phyloP scores from a whole-genome alignment of 2,888 invertebrate genomes.

The Elmis aenea region DNA sequence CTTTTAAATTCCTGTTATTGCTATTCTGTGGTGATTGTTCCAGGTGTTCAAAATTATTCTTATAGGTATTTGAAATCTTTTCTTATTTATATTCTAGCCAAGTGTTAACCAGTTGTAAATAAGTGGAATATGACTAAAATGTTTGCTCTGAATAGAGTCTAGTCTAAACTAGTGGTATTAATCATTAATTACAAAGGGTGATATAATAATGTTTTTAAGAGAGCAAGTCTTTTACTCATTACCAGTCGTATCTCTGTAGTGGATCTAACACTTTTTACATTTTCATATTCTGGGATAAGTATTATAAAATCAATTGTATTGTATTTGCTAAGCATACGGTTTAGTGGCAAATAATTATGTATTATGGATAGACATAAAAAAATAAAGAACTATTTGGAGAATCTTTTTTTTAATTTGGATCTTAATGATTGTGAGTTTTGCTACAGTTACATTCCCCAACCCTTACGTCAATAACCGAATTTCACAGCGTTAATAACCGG shows the following conservation, averaged over 20 bases:
- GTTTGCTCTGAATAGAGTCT: slow-evolving; percentile 26
- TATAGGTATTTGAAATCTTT: no score
- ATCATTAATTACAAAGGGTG: slow-evolving; percentile 33
- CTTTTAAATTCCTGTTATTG: no score
- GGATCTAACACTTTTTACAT: slow-evolving; percentile 37
- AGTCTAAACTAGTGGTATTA: slow-evolving; percentile 36
- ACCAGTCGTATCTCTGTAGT: slow-evolving; percentile 31
- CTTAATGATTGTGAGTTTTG: no score
- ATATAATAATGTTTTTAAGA: slow-evolving; percentile 30
- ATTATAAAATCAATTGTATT: slow-evolving; percentile 40
- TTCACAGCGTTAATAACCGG: no score
- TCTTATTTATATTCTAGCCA: slow-evolving; percentile 19
- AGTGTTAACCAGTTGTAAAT: slow-evolving; percentile 26
- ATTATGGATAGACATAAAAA: slow-evolving; percentile 38
- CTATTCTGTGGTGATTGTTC: no score
- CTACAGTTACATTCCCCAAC: no score
- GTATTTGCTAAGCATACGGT: slow-evolving; percentile 42
- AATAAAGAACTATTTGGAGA: slow-evolving; percentile 34
- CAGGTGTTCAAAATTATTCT: no score
- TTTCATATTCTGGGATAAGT: slow-evolving; percentile 41
- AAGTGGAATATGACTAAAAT: slow-evolving; percentile 26
- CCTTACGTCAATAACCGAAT: no score
- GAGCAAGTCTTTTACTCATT: slow-evolving; percentile 22
- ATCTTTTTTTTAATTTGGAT: slow-evolving; percentile 9
- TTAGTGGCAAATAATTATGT: slow-evolving; percentile 43